Percentiles rank a stretch among this genome's conserved stretches.
phyloP scores from a whole-genome alignment of 2,113 vertebrate species.

The Dasyornis broadbenti region DNA sequence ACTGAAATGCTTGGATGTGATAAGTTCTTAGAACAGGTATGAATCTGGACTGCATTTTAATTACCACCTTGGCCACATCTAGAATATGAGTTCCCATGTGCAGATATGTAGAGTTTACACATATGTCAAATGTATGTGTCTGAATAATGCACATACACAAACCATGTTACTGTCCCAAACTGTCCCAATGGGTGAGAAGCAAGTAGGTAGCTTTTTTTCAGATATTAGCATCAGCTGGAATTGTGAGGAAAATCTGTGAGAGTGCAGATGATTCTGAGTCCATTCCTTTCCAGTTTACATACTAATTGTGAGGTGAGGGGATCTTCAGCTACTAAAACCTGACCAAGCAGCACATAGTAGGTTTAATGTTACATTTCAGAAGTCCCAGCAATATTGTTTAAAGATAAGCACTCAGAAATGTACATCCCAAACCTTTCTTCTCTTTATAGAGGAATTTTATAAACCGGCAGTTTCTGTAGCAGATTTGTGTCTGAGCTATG shows the following conservation, averaged over 20 bases:
- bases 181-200: neutral
- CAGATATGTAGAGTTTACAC: neutral
- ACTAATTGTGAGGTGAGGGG: neutral
- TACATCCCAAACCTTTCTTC: neutral
- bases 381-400: neutral
- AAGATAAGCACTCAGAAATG: neutral
- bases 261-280: neutral
- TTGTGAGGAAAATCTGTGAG: neutral
- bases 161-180: neutral
- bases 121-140: neutral
- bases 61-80: neutral
- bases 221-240: neutral
- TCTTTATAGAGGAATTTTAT: neutral
- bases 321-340: neutral
- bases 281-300: neutral
- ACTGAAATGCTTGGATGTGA: neutral
- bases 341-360: neutral
- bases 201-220: neutral
- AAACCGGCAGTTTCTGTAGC: neutral
- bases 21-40: neutral
- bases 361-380: neutral
- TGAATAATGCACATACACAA: fast-evolving
- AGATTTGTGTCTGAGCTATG: neutral
- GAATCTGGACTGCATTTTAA: neutral
- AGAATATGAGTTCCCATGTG: neutral